Evolutionary conservation across 2,113 vertebrate genomes (phyloP).

Genomic region (Eupsittula cactorum): DNA sequence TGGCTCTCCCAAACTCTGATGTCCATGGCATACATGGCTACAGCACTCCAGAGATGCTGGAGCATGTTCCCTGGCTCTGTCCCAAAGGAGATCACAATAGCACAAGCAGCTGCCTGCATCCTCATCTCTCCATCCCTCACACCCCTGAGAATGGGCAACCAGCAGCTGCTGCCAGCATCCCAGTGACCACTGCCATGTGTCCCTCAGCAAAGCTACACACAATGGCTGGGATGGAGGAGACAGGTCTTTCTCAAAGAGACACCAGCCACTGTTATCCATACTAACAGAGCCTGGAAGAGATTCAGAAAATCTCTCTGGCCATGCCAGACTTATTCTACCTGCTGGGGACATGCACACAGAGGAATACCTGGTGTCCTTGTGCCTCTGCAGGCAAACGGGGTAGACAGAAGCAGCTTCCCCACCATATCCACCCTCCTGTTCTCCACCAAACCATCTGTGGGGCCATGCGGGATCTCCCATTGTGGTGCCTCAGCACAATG

Average conservation of each 20-base stretch:
- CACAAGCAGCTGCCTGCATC: neutral
- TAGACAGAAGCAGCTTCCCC: neutral
- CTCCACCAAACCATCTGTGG: neutral
- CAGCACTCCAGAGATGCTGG: neutral
- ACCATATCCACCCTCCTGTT: neutral
- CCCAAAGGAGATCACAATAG: neutral
- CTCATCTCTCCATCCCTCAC: neutral
- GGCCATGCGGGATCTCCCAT: neutral
- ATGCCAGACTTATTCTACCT: rapidly evolving
- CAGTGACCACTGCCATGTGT: neutral
- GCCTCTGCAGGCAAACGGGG: neutral
- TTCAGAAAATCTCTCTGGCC: neutral
- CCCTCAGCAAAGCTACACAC: neutral
- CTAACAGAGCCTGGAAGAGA: neutral
- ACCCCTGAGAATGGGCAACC: neutral
- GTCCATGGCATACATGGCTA: neutral
- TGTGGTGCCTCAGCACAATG: rapidly evolving
- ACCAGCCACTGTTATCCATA: neutral
- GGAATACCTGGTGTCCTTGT: neutral
- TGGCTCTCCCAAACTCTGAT: neutral
- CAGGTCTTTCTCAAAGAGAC: neutral
- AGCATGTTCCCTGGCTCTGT: neutral
- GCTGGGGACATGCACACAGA: neutral
- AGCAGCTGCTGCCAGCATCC: neutral
- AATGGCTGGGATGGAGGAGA: neutral